Base-by-base conservation (phyloP, 2,797 vertebrate genomes). In the Periparus ater region DNA sequence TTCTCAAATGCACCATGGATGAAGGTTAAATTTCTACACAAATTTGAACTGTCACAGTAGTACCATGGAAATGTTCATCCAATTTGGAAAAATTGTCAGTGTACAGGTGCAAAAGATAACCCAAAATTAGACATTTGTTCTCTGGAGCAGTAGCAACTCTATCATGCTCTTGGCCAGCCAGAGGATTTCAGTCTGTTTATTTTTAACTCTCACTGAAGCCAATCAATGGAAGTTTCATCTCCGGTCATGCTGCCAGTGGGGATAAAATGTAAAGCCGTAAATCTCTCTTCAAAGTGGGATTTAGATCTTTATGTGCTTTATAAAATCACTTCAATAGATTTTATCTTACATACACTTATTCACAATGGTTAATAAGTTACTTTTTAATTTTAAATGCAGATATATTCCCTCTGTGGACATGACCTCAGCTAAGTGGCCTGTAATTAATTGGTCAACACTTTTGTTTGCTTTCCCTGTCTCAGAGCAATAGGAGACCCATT, bases 211-310 rank as follows among this genome's bases (percentile, higher is more conserved):
- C 68, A 36, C 30, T 66, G 78, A 83, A 96, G 72, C 75, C 54
- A 95, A 53, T 93, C 84, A 92, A 68, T 93, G 72, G 36, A 92
- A 94, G 65, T 74, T 96, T 89, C 70, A 85, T 95, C 88, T 89
- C 81, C 0, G 1, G 81, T 83, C 87, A 54, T 81, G 62, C 75
- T 91, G 91, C 61, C 66, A 78, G 54, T 42, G 23, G 32, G 85
- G 89, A 95, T 96, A 90, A 90, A 91, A 88, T 55, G 38, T 89
- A 95, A 95, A 96, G 94, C 84, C 1, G 6, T 88, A 94, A 96
- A 96, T 93, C 95, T 94, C 65, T 61, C 36, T 92, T 94, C 85
- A 85, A 92, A 93, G 61, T 45, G 51, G 87, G 61, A 92, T 85
- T 95, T 96, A 78, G 21, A 60, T 89, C 61, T 61, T 77, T 80